These are phyloP conservation scores for Leptopilina myrica DNA, from an alignment of 2,888 invertebrate species.

Conservation along the genomic window DNA sequence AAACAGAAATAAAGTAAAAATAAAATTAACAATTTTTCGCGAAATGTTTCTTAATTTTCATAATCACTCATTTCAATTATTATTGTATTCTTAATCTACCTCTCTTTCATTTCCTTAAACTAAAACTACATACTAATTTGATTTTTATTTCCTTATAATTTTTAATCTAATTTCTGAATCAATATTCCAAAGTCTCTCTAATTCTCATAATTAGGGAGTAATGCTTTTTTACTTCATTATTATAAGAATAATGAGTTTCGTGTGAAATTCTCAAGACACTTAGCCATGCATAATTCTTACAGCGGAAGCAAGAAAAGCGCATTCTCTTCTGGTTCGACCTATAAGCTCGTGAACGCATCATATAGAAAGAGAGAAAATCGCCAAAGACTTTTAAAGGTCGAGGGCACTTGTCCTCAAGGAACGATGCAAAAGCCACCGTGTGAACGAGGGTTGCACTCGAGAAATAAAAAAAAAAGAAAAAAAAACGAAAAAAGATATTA, in stretches of 20 bases:
- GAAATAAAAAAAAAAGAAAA: too few species aligned
- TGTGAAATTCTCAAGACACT: slow-evolving; percentile 36
- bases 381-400: slow-evolving; percentile 31
- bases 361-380: slow-evolving; percentile 9
- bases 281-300: slow-evolving; percentile 17
- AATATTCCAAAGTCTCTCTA: slow-evolving; percentile 9
- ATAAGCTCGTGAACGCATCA: slow-evolving; percentile 1
- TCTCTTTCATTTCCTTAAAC: too few species aligned
- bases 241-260: slow-evolving; percentile 25
- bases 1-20: too few species aligned
- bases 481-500: slow-evolving; percentile 36
- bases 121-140: too few species aligned
- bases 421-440: slow-evolving; percentile 46
- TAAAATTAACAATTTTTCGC: too few species aligned
- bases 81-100: too few species aligned
- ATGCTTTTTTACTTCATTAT: not conserved
- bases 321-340: slow-evolving; percentile 18
- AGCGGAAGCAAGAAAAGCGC: slow-evolving; percentile 32
- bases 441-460: slow-evolving; percentile 45
- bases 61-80: too few species aligned
- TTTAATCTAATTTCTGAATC: slow-evolving; percentile 13
- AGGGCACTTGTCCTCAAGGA: slow-evolving; percentile 35
- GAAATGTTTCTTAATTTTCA: too few species aligned
- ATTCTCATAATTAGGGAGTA: slow-evolving; percentile 17
- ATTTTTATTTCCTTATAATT: slow-evolving; percentile 9